A percentile compares a stretch with the other conserved stretches of the same genome.
phyloP scores from a whole-genome alignment of 2,113 vertebrate genomes.

The Calypte anna region DNA sequence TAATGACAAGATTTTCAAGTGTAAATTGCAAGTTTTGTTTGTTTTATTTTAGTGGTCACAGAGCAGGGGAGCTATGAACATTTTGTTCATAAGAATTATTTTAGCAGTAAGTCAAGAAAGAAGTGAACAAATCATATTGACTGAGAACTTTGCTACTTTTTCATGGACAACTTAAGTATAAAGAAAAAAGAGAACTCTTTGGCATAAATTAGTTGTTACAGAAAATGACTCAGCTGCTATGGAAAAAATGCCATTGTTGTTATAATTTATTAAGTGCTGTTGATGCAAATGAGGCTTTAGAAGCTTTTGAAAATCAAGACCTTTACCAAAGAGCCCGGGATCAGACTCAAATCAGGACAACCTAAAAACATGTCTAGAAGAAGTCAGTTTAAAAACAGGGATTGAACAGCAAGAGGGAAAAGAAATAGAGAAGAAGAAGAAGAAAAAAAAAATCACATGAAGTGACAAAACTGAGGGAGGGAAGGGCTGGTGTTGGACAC shows the following conservation, averaged over 20 bases:
- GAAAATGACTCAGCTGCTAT: constrained; percentile 48
- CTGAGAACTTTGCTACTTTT: constrained; percentile 46
- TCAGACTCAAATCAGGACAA: not conserved
- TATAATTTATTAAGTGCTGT: constrained; percentile 44
- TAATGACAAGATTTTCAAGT: constrained; percentile 6
- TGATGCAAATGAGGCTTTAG: constrained; percentile 56
- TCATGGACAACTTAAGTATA: constrained; percentile 27
- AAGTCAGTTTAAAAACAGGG: not conserved
- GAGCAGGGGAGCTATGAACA: not conserved
- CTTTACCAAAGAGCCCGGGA: constrained; percentile 18
- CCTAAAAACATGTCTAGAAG: constrained; percentile 33
- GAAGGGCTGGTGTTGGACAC: not conserved
- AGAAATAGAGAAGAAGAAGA: not conserved
- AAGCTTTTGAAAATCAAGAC: constrained; percentile 40
- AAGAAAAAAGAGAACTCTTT: constrained; percentile 14
- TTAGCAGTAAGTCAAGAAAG: constrained; percentile 2
- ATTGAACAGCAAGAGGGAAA: not conserved
- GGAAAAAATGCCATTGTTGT: constrained; percentile 50
- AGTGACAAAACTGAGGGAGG: not conserved
- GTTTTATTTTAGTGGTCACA: not conserved
- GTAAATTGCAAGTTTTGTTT: not conserved
- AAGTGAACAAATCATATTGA: constrained; percentile 56
- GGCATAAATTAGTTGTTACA: constrained; percentile 49
- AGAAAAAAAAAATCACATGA: not conserved
- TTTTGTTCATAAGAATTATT: constrained; percentile 23